Conservation (phyloP, 2,797 vertebrate species). For the Poecilia picta region DNA sequence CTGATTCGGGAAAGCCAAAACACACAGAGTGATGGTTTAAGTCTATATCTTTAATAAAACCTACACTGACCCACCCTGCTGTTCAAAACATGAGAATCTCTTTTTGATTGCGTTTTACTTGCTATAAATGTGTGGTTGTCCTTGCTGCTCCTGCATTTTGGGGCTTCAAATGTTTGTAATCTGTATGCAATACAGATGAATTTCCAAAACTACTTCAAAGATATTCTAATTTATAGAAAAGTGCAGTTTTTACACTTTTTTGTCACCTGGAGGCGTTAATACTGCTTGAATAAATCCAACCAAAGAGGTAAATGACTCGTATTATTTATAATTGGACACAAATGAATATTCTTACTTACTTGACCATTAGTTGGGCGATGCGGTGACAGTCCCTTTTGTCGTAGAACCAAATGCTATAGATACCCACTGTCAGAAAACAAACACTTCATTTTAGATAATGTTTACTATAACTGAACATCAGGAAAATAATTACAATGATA, state of each 20-base stretch:
- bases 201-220: neutral
- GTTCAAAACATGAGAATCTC: neutral
- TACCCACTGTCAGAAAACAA: constrained; percentile 85
- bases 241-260: neutral
- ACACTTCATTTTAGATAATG: neutral
- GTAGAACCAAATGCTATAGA: constrained; percentile 99
- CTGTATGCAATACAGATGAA: neutral
- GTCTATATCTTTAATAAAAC: neutral
- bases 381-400: constrained; percentile 97
- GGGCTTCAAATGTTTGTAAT: neutral
- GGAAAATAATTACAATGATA: neutral
- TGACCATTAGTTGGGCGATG: constrained; percentile 96
- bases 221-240: neutral
- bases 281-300: neutral
- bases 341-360: constrained; percentile 82
- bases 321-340: neutral
- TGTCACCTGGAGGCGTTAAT: neutral
- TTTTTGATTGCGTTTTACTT: neutral
- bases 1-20: neutral
- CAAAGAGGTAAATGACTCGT: neutral
- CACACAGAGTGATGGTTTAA: neutral
- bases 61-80: neutral
- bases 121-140: neutral
- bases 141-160: neutral
- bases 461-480: neutral